Evolutionary conservation across 2,888 invertebrate species (phyloP), one percentile per base, ranked within the genome.

Genomic region (Eurytoma californica): DNA sequence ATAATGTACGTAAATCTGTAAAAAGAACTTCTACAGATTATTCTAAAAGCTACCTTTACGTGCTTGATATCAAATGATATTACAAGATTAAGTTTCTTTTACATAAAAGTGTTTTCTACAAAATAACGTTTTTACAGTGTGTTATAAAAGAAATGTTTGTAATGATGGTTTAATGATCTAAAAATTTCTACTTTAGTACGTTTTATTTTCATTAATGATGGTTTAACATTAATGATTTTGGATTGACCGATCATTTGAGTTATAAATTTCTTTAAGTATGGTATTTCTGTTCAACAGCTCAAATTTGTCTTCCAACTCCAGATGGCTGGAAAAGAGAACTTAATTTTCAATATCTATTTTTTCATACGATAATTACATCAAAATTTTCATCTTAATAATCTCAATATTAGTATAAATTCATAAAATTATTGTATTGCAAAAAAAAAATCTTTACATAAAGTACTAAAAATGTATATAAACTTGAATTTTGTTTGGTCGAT

Each of bases 241-340:
- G 67, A 65, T 70, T 57, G 55, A 18, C 72, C 39, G 9, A 39
- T 79, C 28, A 78, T 63, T 79, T 76, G 58, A 63, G 3, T 60
- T 53, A 30, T 13, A 53, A 60, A 70, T 70, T 65, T 65, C n/a
- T 63, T 14, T 55, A 18, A 58, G 47, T 80, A 79, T 75, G n/a
- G 77, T 61, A 66, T 69, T 75, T 30, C 24, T 58, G 28, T 75
- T 66, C 24, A 80, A 55, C 60, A 28, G 79, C 76, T 82, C 82
- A 79, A 82, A 63, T 76, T 82, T 75, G 82, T 82, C 82, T 82
- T 82, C 82, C 82, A 82, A 67, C 72, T 80, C 79, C 74, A 81
- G 79, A 24, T 61, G 9, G 67, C 73, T 81, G 74, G 77, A 77
- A 79, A 73, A 72, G 58, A 77, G 75, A 69, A 61, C 30, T 77